Conservation (phyloP, 2,113 vertebrate genomes). For the Onychorhynchus coronatus region DNA sequence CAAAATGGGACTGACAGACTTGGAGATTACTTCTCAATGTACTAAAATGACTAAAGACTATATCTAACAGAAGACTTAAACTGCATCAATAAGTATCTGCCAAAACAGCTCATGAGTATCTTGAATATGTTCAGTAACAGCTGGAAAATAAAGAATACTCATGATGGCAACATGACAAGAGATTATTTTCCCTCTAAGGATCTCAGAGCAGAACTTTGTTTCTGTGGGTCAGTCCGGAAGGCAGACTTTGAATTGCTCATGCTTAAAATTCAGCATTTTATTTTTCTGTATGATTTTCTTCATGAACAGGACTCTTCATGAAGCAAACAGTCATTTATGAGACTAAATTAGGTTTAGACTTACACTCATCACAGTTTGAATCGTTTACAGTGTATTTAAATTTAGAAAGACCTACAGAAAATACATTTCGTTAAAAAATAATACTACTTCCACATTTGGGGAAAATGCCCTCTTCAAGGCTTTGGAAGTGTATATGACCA, state of each 20-base stretch:
- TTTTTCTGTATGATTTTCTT: neutral
- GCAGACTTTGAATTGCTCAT: neutral
- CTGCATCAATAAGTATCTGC: constrained; percentile 65
- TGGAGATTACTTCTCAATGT: constrained; percentile 72
- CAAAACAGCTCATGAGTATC: constrained; percentile 44
- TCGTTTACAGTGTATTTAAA: neutral
- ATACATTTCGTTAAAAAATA: neutral
- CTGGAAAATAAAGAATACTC: constrained; percentile 4
- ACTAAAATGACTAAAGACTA: constrained; percentile 73
- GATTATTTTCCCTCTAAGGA: neutral
- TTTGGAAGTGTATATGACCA: neutral
- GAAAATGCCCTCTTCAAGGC: neutral
- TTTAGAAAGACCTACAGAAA: neutral
- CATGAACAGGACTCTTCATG: neutral
- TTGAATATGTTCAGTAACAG: constrained; percentile 50
- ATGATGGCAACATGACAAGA: neutral
- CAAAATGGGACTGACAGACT: constrained; percentile 83
- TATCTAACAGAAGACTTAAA: constrained; percentile 74
- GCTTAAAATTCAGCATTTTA: neutral
- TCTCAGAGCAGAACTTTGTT: neutral
- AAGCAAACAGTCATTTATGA: neutral
- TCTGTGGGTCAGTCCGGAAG: neutral
- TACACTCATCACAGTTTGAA: neutral
- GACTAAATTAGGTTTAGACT: neutral
- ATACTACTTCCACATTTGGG: neutral